Evolutionary conservation across 2,797 vertebrate species (phyloP).

Genomic region (Sciurus vulgaris): DNA sequence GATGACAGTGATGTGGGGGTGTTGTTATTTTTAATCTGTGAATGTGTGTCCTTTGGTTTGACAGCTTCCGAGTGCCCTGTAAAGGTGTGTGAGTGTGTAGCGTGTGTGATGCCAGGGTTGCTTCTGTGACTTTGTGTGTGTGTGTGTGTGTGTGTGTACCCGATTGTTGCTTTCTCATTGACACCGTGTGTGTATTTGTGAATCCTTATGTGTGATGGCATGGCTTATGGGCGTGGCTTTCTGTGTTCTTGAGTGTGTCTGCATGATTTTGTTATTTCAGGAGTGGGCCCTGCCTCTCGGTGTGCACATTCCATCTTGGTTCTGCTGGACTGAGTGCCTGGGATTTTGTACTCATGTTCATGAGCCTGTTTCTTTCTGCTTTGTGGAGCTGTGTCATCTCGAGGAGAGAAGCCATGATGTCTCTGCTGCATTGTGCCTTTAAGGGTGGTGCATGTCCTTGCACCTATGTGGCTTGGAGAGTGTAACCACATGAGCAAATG

Average conservation of each 20-base stretch:
- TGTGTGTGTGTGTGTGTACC: not conserved
- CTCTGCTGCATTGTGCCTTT: conserved; percentile 60
- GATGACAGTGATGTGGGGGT: not conserved
- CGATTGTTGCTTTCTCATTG: conserved; percentile 23
- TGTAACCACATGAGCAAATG: not conserved
- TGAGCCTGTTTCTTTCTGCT: conserved; percentile 11
- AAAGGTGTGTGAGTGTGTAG: not conserved
- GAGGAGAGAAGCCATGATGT: conserved; percentile 74
- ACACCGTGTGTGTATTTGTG: not conserved
- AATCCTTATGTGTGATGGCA: conserved; percentile 34
- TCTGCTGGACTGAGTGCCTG: not conserved
- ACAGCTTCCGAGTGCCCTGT: not conserved
- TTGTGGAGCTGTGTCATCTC: conserved; percentile 71
- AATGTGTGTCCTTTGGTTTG: conserved; percentile 52
- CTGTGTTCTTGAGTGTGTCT: not conserved
- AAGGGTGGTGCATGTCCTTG: conserved; percentile 10
- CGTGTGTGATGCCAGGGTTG: not conserved
- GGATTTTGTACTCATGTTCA: not conserved
- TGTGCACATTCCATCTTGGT: not conserved
- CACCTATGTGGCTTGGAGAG: not conserved
- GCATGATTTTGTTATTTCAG: not conserved
- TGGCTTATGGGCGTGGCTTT: conserved; percentile 63
- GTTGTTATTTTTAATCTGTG: not conserved
- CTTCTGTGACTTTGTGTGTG: not conserved
- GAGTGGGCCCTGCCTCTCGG: not conserved